A percentile compares a stretch with the other conserved stretches of the same genome.
Conservation (phyloP, 1,140 invertebrate species). For the Aphidius gifuensis region DNA sequence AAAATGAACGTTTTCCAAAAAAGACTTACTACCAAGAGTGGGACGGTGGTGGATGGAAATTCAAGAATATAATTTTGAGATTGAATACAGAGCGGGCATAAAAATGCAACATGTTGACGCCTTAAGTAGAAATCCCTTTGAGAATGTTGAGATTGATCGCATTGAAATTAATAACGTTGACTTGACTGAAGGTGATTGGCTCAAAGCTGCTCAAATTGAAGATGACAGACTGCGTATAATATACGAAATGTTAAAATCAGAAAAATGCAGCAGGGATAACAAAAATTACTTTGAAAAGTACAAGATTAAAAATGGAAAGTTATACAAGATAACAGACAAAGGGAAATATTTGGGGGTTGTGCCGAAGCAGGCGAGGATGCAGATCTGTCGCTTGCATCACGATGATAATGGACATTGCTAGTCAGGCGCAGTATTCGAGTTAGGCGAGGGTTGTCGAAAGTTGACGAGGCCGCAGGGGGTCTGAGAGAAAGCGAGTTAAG, state of each 20-base stretch:
- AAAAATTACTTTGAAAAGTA: slow-evolving; percentile 23
- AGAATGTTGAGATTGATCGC: not conserved
- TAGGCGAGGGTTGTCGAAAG: too few relatives aligned
- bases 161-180: too few relatives aligned
- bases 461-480: too few relatives aligned
- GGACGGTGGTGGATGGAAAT: slow-evolving; percentile 41
- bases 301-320: slow-evolving; percentile 16
- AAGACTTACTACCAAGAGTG: slow-evolving; percentile 36
- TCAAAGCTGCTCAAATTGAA: slow-evolving; percentile 18
- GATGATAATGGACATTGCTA: slow-evolving; percentile 38
- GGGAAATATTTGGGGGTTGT: slow-evolving; percentile 38
- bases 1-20: slow-evolving; percentile 34
- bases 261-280: not conserved
- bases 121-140: slow-evolving; percentile 21
- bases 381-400: slow-evolving; percentile 36
- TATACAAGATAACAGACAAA: slow-evolving; percentile 27
- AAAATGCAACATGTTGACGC: slow-evolving; percentile 42
- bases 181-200: slow-evolving; percentile 13
- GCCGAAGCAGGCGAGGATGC: slow-evolving; percentile 33
- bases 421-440: too few relatives aligned
- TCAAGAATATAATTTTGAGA: slow-evolving; percentile 36
- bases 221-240: slow-evolving; percentile 16
- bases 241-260: slow-evolving; percentile 12
- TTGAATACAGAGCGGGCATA: slow-evolving; percentile 36
- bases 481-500: too few relatives aligned